Evolutionary conservation across 2,888 invertebrate species (phyloP), one percentile per base, ranked within the genome.

Genomic region (Craniophora ligustri): DNA sequence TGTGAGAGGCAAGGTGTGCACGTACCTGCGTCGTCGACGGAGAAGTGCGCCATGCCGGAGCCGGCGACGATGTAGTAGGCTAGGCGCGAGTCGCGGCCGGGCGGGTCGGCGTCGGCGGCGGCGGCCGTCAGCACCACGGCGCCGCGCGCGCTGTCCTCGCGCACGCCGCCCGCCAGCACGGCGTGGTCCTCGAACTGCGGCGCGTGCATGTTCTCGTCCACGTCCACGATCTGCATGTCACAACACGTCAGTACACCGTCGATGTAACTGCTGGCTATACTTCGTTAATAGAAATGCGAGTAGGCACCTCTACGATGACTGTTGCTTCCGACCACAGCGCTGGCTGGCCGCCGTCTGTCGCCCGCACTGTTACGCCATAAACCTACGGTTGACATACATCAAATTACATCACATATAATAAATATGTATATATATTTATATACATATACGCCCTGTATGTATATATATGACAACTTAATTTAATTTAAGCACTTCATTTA

Each of bases 1-100:
- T n/a, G n/a, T n/a, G n/a, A n/a, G n/a, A n/a, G n/a, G n/a, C n/a
- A n/a, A 26, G n/a, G n/a, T 26, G 3, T 26, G n/a, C n/a, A n/a
- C n/a, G 26, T n/a, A 98, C 98, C 98, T 92, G 96, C 95, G 79
- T 96, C 95, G 85, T 98, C 98, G 63, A 99, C 97, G 73, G 96
- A 95, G 94, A 99, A 99, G 71, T 97, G 95, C 18, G 99, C 98
- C 78, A 98, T 94, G 30, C 99, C 99, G 80, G 97, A 96, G 38
- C 99, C 99, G 42, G 96, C 98, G 31, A 96, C 94, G 72, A 98
- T 96, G 76, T 96, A 97, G 93, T 98, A 99, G 48, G 96, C 95
- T 54, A 99, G 95, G 70, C 96, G 95, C 46, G 97, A 96, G 88
- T 98, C 97, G 21, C 96, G 95, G 14, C 97, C 97, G 7, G 96